These are phyloP conservation scores for Notothenia rossii DNA, from an alignment of 2,113 vertebrate species.

Conservation along the genomic window DNA sequence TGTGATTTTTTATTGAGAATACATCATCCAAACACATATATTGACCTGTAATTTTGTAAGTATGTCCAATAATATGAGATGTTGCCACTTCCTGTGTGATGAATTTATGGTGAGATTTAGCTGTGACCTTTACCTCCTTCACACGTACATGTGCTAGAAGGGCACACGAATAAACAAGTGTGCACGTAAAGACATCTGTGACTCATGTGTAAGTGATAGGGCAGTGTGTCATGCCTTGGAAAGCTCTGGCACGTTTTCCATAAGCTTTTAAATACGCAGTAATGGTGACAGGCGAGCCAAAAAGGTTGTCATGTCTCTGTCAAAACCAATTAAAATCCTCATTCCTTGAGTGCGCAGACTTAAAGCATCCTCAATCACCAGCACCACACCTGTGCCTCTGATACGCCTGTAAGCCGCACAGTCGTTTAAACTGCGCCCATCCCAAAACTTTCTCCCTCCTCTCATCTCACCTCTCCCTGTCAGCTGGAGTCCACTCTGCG, in stretches of 20 bases:
- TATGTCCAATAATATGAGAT: conserved; percentile 4
- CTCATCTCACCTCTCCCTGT: conserved; percentile 54
- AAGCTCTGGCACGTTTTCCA: conserved; percentile 33
- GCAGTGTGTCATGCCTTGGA: conserved; percentile 16
- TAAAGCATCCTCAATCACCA: conserved; percentile 34
- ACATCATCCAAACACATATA: conserved; percentile 23
- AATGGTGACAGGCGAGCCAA: conserved; percentile 54
- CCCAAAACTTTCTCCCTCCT: conserved; percentile 35
- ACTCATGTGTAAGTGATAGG: conserved; percentile 31
- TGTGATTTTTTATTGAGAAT: conserved; percentile 30
- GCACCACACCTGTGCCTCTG: conserved; percentile 55
- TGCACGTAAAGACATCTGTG: conserved; percentile 8
- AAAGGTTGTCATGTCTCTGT: conserved; percentile 59
- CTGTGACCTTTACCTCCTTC: neutral
- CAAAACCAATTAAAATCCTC: conserved; percentile 63
- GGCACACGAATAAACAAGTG: conserved; percentile 22
- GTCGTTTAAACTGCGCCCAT: conserved; percentile 22
- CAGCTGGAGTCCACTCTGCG: conserved; percentile 69
- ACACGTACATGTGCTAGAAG: neutral
- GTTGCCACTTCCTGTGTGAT: neutral
- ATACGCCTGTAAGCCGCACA: conserved; percentile 35
- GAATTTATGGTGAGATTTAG: conserved; percentile 4
- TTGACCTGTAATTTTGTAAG: conserved; percentile 13
- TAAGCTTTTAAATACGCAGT: conserved; percentile 48
- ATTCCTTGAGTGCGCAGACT: conserved; percentile 41